Evolutionary conservation across 2,888 invertebrate genomes (phyloP).

Genomic region (Smittia sp.): DNA sequence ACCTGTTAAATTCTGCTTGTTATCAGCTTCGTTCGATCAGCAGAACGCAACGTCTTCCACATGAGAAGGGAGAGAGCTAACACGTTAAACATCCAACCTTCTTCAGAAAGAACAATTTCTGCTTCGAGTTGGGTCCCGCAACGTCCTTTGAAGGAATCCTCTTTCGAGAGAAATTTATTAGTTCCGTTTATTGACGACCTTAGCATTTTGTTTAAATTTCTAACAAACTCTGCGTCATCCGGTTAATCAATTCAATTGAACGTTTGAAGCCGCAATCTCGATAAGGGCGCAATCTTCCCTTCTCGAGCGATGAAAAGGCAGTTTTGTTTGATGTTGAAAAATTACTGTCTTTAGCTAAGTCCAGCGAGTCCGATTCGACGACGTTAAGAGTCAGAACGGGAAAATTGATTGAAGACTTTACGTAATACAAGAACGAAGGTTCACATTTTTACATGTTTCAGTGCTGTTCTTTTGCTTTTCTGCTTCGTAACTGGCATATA

Average conservation of each 20-base stretch:
- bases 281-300: constrained; percentile 9
- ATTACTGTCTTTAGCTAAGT: constrained; percentile 38
- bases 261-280: constrained; percentile 29
- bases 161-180: constrained; percentile 1
- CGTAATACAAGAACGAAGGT: not conserved
- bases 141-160: constrained; percentile 5
- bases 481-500: constrained; percentile 22
- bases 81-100: not conserved
- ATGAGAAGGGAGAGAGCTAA: not conserved
- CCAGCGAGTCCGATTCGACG: constrained; percentile 3
- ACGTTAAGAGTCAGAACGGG: not conserved
- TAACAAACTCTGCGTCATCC: not conserved
- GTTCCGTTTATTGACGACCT: constrained; percentile 17
- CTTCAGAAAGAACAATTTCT: not conserved
- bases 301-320: constrained; percentile 32
- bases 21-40: constrained; percentile 34
- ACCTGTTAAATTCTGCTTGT: constrained; percentile 39
- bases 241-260: constrained; percentile 2
- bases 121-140: not conserved
- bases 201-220: not conserved
- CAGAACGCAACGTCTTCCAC: constrained; percentile 3
- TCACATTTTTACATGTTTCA: not conserved
- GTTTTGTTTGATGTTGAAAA: constrained; percentile 39
- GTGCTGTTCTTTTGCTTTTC: not conserved
- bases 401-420: constrained; percentile 38